phyloP scores from a whole-genome alignment of 2,888 invertebrate genomes.

The Drosophila kuntzei region DNA sequence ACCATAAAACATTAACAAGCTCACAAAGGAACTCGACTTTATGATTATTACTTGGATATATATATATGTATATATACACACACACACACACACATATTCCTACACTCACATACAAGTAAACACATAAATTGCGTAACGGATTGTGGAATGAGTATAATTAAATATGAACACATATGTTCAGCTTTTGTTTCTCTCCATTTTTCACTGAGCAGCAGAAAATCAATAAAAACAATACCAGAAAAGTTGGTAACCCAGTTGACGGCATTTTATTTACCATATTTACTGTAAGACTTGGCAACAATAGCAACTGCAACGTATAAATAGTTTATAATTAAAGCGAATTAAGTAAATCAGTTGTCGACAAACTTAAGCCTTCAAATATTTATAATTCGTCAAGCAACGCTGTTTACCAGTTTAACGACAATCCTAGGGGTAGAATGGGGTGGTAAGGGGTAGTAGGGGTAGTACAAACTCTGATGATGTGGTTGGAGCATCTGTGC shows the following conservation, averaged over 20 bases:
- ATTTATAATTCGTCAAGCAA: conserved; percentile 57
- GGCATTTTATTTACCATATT: conserved; percentile 51
- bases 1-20: conserved; percentile 66
- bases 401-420: conserved; percentile 54
- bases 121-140: conserved; percentile 39
- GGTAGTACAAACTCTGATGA: too few relatives aligned
- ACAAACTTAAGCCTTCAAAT: conserved; percentile 60
- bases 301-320: conserved; percentile 38
- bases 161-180: conserved; percentile 70
- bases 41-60: conserved; percentile 50
- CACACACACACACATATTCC: background rate
- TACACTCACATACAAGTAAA: background rate
- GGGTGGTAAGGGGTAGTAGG: too few relatives aligned
- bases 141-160: conserved; percentile 67
- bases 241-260: conserved; percentile 14
- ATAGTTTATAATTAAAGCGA: conserved; percentile 68
- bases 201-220: conserved; percentile 60
- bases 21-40: conserved; percentile 40
- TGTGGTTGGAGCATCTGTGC: conserved; percentile 23
- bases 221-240: conserved; percentile 59
- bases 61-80: background rate
- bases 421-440: conserved; percentile 12
- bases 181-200: conserved; percentile 61
- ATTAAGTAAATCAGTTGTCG: conserved; percentile 68
- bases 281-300: conserved; percentile 30